These are phyloP conservation scores for Sarcophilus harrisii DNA, from an alignment of 2,797 vertebrate species.

Conservation along the genomic window DNA sequence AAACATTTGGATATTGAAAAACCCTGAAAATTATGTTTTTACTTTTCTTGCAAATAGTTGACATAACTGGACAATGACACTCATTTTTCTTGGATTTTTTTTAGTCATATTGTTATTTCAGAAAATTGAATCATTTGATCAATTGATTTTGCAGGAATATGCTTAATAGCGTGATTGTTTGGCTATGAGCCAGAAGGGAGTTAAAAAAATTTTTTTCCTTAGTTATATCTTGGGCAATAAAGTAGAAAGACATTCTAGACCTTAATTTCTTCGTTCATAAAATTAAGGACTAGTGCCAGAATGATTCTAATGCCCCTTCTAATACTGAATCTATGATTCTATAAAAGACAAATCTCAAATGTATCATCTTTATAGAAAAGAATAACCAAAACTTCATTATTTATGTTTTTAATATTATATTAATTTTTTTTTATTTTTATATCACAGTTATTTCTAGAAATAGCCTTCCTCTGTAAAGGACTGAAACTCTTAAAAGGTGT, in stretches of 20 bases:
- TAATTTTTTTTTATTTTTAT: not conserved
- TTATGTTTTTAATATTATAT: not conserved
- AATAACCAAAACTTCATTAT: not conserved
- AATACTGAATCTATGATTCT: not conserved
- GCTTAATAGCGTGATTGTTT: not conserved
- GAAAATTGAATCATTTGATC: constrained; percentile 9
- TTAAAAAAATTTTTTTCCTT: constrained; percentile 2
- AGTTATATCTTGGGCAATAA: not conserved
- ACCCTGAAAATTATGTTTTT: constrained; percentile 31
- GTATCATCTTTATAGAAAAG: not conserved
- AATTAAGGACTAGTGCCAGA: not conserved
- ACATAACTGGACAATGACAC: not conserved
- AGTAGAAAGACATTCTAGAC: not conserved
- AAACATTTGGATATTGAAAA: not conserved
- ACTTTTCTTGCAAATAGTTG: not conserved
- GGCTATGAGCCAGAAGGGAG: not conserved
- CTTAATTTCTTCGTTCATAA: not conserved
- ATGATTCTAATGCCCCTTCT: not conserved
- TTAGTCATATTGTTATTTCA: constrained; percentile 25
- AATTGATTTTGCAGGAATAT: not conserved
- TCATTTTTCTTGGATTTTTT: constrained; percentile 21
- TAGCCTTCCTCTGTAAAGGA: not conserved
- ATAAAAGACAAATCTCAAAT: not conserved
- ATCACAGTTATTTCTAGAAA: not conserved
- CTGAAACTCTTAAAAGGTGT: no score